These are phyloP conservation scores for Triplophysa rosa DNA, from an alignment of 2,113 vertebrate species.

Conservation along the genomic window DNA sequence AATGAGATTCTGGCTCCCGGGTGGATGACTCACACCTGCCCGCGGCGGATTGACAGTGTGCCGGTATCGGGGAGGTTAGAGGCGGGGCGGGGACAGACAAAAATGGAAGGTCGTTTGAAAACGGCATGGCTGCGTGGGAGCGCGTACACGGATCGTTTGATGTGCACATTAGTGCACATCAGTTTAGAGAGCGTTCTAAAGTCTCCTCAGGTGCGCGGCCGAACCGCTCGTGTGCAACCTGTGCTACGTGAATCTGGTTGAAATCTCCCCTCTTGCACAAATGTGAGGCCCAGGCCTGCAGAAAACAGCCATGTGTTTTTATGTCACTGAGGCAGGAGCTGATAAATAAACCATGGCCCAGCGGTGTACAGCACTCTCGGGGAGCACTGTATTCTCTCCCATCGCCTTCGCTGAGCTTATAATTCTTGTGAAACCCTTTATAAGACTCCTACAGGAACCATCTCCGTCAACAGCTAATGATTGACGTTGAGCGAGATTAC, in stretches of 20 bases:
- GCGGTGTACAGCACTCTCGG: neutral
- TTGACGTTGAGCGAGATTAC: conserved; percentile 16
- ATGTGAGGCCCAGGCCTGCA: conserved; percentile 4
- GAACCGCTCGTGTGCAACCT: conserved; percentile 54
- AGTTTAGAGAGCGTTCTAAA: conserved; percentile 69
- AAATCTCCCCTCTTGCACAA: conserved; percentile 29
- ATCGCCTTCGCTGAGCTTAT: neutral
- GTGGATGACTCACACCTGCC: conserved; percentile 31
- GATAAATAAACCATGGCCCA: conserved; percentile 45
- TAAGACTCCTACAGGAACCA: conserved; percentile 18
- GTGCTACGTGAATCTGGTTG: conserved; percentile 46
- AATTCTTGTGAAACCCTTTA: neutral
- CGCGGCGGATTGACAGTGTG: conserved; percentile 2
- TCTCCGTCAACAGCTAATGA: conserved; percentile 27
- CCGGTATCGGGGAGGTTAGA: conserved; percentile 22
- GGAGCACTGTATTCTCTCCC: conserved; percentile 18
- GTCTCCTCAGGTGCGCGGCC: conserved; percentile 52
- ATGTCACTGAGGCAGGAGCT: conserved; percentile 27
- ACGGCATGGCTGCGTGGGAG: conserved; percentile 7
- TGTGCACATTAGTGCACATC: conserved; percentile 62
- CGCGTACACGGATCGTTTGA: conserved; percentile 61
- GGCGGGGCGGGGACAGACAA: neutral
- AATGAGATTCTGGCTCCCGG: conserved; percentile 7
- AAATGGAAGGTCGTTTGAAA: conserved; percentile 19
- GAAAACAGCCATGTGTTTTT: conserved; percentile 28